Evolutionary conservation across 1,140 invertebrate genomes (phyloP), one percentile per base, ranked within the genome.

Genomic region (Cherax destructor): DNA sequence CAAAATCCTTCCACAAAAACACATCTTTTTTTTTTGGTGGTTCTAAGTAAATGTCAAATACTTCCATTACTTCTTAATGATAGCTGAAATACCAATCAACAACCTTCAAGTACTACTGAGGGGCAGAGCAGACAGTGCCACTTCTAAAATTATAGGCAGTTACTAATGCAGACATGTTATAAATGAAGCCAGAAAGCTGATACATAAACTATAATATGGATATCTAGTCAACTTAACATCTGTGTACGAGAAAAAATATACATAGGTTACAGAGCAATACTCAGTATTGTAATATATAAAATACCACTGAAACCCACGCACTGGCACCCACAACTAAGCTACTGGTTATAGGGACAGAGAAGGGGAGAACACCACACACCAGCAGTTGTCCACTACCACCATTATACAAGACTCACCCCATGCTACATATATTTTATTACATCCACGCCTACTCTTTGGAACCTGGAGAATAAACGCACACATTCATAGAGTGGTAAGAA

Each of bases 191-290:
- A 77, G 83, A 83, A 69, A 90, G 80, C 80, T 30, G 50, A 83
- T 90, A 90, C 88, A 90, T 90, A 78, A 90, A 90, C 88, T 90
- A 84, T 90, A 90, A 90, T 85, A 85, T 90, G 88, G 80, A 59
- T 83, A 83, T 90, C 86, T 88, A 88, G 72, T 90, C 50, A 90
- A 90, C 88, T 90, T 50, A 90, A 83, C 69, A 90, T 90, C 88
- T 83, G 87, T 76, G 52, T 90, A 77, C 61, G 52, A 87, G 77
- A 80, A 90, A 83, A 84, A 84, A 90, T 90, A 90, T 84, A 90
- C 81, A 90, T 83, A 84, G 80, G 76, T 77, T 90, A 83, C 80
- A 72, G 88, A 84, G 81, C 52, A 83, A 61, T 84, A 69, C 72
- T 83, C 81, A 84, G 50, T 84, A 77, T 84, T 56, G 65, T 90